phyloP scores from a whole-genome alignment of 2,113 vertebrate species.

The Damaliscus lunatus region DNA sequence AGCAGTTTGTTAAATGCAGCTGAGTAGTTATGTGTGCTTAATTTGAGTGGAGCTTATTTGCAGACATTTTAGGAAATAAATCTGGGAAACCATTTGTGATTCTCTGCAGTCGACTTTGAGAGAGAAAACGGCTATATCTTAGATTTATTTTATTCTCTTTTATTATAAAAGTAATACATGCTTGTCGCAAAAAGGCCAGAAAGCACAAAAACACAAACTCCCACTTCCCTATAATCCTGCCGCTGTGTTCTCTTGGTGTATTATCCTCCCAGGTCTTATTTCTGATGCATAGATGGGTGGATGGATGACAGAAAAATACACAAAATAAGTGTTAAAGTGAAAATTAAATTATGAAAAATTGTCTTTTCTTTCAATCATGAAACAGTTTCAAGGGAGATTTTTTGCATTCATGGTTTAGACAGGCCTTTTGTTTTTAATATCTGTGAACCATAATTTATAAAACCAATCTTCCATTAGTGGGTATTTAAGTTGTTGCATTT shows the following conservation, averaged over 20 bases:
- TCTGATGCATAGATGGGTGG: background rate
- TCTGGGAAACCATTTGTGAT: slow-evolving; percentile 70
- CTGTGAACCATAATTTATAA: background rate
- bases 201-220: background rate
- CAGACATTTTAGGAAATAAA: slow-evolving; percentile 70
- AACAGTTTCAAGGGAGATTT: background rate
- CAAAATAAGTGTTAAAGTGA: background rate
- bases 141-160: slow-evolving; percentile 27
- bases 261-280: background rate
- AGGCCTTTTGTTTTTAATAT: background rate
- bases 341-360: background rate
- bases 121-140: slow-evolving; percentile 46
- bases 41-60: slow-evolving; percentile 55
- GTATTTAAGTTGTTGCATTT: background rate
- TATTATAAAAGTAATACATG: background rate
- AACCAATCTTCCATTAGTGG: background rate
- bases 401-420: background rate
- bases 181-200: background rate
- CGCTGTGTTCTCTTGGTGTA: background rate
- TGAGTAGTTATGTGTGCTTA: background rate
- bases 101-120: slow-evolving; percentile 7
- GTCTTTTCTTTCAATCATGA: background rate
- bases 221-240: too few species aligned
- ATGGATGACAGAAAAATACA: background rate
- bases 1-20: slow-evolving; percentile 35